phyloP scores from a whole-genome alignment of 1,140 invertebrate genomes.

The Trichonephila clavipes region DNA sequence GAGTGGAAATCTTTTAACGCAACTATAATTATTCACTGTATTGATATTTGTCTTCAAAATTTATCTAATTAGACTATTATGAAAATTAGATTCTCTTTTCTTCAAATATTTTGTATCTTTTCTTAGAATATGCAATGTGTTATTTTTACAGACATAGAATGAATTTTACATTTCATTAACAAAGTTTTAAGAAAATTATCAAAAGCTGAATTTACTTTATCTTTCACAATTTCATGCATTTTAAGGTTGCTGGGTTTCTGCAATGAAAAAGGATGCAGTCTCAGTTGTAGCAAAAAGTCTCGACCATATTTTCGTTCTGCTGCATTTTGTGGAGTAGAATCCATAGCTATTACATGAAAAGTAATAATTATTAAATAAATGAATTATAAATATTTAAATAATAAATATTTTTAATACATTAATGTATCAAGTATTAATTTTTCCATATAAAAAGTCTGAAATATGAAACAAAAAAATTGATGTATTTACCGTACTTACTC shows the following conservation, averaged over 20 bases:
- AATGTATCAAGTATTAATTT: too few relatives aligned
- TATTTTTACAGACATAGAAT: not conserved
- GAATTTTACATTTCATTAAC: not conserved
- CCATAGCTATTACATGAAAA: not conserved
- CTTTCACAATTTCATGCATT: constrained; percentile 35
- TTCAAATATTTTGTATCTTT: not conserved
- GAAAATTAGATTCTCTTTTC: too few relatives aligned
- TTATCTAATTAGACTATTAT: too few relatives aligned
- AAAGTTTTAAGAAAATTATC: not conserved
- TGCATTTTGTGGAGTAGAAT: not conserved
- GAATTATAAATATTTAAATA: not conserved
- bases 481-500: too few relatives aligned
- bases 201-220: not conserved
- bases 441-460: too few relatives aligned
- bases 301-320: constrained; percentile 15
- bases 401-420: too few relatives aligned
- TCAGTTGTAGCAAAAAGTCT: constrained; percentile 47
- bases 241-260: constrained; percentile 25
- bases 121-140: not conserved
- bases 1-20: too few relatives aligned
- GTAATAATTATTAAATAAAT: not conserved
- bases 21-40: too few relatives aligned
- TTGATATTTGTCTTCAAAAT: too few relatives aligned
- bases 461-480: too few relatives aligned
- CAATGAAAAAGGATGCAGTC: constrained; percentile 33